A percentile compares a stretch with the other conserved stretches of the same genome.
Evolutionary conservation across 2,113 vertebrate species (phyloP).

Genomic region (Pandion haliaetus): DNA sequence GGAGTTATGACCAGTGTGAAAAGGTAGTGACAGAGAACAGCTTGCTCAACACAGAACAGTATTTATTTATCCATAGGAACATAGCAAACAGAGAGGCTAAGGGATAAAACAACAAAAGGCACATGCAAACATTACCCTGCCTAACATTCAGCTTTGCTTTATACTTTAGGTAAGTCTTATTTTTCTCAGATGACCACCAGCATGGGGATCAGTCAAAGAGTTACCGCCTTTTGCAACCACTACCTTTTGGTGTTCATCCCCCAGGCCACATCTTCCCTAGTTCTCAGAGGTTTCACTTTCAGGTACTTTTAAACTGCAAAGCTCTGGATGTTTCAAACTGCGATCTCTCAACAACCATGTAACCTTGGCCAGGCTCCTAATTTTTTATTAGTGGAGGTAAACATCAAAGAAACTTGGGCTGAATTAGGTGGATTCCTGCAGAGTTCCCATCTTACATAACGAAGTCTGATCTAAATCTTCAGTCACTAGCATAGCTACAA

Average conservation of each 20-base stretch:
- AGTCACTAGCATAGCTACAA: background rate
- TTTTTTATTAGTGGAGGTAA: constrained; percentile 52
- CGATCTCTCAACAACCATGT: background rate
- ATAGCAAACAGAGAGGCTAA: constrained; percentile 16
- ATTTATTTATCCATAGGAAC: constrained; percentile 63
- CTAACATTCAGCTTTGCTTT: background rate
- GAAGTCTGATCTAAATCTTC: constrained; percentile 32
- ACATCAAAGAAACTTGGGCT: constrained; percentile 27
- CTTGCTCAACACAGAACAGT: constrained; percentile 20
- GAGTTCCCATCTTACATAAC: constrained; percentile 43
- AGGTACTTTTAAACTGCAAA: constrained; percentile 2
- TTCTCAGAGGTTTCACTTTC: background rate
- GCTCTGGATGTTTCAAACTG: constrained; percentile 17
- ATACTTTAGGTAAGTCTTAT: background rate
- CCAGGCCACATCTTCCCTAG: background rate
- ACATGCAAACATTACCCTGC: background rate
- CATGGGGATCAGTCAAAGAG: background rate
- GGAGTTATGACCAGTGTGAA: constrained; percentile 28
- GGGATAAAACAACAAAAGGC: constrained; percentile 17
- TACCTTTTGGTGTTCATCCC: background rate
- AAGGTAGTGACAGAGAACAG: constrained; percentile 57
- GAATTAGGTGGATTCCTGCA: constrained; percentile 51
- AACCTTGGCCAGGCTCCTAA: constrained; percentile 35
- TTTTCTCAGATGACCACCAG: background rate
- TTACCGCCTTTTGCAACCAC: background rate